Percentiles rank a stretch among this genome's conserved stretches.
These are phyloP conservation scores for Noturus placidus DNA, from an alignment of 2,113 vertebrate genomes.

Conservation along the genomic window DNA sequence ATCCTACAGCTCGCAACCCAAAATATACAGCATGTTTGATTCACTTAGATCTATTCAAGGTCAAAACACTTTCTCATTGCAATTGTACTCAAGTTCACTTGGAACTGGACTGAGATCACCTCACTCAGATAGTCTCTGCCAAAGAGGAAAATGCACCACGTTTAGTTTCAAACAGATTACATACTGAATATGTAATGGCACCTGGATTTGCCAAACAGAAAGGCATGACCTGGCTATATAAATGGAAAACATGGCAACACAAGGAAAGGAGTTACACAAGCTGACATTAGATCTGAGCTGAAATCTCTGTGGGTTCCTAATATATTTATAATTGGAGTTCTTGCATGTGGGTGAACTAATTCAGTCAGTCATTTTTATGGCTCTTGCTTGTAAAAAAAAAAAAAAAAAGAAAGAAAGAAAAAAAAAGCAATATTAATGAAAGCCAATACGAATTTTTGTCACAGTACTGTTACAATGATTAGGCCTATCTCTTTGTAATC, in stretches of 20 bases:
- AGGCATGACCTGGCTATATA: not conserved
- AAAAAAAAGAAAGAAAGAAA: no score
- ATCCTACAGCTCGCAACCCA: not conserved
- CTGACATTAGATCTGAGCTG: not conserved
- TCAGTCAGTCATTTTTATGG: slow-evolving; percentile 7
- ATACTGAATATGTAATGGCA: not conserved
- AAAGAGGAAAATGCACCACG: not conserved
- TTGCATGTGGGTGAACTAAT: slow-evolving; percentile 18
- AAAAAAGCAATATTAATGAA: not conserved
- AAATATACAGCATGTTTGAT: not conserved
- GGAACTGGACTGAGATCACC: not conserved
- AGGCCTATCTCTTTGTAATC: not conserved
- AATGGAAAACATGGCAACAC: not conserved
- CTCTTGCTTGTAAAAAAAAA: not conserved
- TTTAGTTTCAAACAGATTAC: not conserved
- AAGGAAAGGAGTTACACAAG: not conserved
- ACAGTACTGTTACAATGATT: not conserved
- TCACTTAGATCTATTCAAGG: not conserved
- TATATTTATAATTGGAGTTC: slow-evolving; percentile 20
- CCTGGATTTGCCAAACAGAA: not conserved
- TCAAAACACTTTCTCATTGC: not conserved
- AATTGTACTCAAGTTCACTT: not conserved
- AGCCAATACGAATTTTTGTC: not conserved
- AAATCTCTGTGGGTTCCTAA: not conserved
- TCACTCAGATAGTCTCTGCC: not conserved